Percentiles rank a stretch among this genome's conserved stretches.
Evolutionary conservation across 2,797 vertebrate species (phyloP).

Genomic region (Agapornis canus): DNA sequence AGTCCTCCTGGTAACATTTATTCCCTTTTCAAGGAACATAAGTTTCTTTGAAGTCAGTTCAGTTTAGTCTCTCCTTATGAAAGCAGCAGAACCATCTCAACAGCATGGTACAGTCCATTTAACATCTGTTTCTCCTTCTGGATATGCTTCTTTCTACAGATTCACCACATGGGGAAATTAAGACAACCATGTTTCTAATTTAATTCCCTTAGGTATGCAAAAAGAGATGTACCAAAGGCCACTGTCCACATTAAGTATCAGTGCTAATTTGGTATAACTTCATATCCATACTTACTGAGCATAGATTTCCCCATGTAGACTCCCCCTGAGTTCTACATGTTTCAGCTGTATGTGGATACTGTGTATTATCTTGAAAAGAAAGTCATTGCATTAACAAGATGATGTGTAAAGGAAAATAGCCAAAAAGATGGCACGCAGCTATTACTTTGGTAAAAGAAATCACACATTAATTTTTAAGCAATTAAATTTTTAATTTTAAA

Average conservation of each 20-base stretch:
- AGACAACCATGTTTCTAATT: background rate
- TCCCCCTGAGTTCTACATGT: accelerated
- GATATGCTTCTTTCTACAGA: background rate
- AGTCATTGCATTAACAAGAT: background rate
- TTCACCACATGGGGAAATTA: background rate
- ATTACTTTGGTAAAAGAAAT: background rate
- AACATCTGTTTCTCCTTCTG: background rate
- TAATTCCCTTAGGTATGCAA: background rate
- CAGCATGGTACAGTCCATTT: background rate
- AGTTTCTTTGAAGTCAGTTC: background rate
- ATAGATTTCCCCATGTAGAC: background rate
- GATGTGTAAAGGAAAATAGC: background rate
- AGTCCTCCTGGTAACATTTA: background rate
- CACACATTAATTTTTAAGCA: background rate
- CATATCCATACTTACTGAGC: background rate
- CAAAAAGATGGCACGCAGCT: background rate
- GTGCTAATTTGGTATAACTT: background rate
- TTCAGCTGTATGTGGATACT: background rate
- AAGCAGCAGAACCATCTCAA: background rate
- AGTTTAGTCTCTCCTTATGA: background rate
- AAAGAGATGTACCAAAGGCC: background rate
- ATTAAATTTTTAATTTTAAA: background rate
- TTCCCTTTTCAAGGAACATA: background rate
- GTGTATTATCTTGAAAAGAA: background rate
- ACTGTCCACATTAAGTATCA: background rate